A percentile compares a stretch with the other conserved stretches of the same genome.
Evolutionary conservation across 2,113 vertebrate genomes (phyloP).

Genomic region (Progne subis): DNA sequence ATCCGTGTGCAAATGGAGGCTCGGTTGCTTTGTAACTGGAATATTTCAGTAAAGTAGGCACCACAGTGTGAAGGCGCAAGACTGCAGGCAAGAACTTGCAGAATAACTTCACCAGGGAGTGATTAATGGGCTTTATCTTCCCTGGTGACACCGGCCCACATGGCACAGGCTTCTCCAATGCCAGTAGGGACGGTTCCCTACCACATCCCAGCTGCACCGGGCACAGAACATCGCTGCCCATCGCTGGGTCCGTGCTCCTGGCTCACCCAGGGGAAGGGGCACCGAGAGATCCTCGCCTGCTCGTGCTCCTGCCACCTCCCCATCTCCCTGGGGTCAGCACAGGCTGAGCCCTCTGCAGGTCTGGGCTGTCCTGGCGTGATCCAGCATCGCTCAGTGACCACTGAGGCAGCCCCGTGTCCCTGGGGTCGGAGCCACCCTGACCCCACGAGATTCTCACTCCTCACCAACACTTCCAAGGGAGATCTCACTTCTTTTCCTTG

Average conservation of each 20-base stretch:
- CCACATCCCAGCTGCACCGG: not conserved
- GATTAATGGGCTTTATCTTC: not conserved
- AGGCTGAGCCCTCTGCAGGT: not conserved
- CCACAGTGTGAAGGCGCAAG: not conserved
- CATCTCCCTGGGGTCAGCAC: not conserved
- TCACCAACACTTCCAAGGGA: not conserved
- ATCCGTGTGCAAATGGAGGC: not conserved
- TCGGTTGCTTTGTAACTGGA: not conserved
- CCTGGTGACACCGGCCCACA: not conserved
- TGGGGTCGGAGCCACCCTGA: not conserved
- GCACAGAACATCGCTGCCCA: not conserved
- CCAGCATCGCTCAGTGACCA: fast-evolving
- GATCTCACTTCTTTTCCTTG: not conserved
- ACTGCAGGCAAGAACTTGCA: not conserved
- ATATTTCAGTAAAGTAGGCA: not conserved
- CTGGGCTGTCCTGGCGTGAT: not conserved
- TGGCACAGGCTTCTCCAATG: not conserved
- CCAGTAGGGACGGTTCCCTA: not conserved
- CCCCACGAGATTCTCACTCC: fast-evolving
- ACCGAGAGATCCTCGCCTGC: not conserved
- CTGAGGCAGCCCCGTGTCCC: fast-evolving
- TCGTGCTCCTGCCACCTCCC: not conserved
- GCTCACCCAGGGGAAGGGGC: not conserved
- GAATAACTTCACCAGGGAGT: not conserved
- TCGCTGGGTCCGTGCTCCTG: not conserved